Percentiles rank a stretch among this genome's conserved stretches.
Evolutionary conservation across 2,113 vertebrate genomes (phyloP).

Genomic region (Paratilapia polleni): DNA sequence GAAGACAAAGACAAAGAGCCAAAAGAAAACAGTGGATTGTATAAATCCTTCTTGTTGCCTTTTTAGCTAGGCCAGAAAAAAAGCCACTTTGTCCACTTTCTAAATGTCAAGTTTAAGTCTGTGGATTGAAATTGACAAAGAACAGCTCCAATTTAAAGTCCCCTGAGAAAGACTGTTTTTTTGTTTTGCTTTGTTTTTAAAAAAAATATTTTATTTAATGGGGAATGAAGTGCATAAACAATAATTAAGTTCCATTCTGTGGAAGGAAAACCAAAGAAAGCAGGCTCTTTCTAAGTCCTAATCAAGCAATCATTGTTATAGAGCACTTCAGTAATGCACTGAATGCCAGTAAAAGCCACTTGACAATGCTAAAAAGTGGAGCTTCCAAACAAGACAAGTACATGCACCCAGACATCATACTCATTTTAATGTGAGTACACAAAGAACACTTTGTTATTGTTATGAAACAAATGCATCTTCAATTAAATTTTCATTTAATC

Average conservation of each 20-base stretch:
- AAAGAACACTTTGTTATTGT: background rate
- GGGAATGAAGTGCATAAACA: constrained; percentile 4
- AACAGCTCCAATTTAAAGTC: constrained; percentile 2
- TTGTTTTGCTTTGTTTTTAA: too few relatives aligned
- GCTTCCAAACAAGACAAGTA: constrained; percentile 6
- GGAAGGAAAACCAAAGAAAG: constrained; percentile 1
- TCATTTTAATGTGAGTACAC: background rate
- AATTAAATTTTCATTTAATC: background rate
- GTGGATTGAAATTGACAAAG: constrained; percentile 10
- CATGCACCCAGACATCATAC: background rate
- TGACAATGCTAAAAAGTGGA: background rate
- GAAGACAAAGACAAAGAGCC: background rate
- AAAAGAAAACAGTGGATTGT: background rate
- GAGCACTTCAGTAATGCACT: constrained; percentile 31
- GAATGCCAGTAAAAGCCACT: constrained; percentile 33
- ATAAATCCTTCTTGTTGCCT: background rate
- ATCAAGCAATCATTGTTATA: constrained; percentile 39
- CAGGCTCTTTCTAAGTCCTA: constrained; percentile 10
- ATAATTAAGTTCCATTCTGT: constrained; percentile 27
- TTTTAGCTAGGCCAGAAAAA: background rate
- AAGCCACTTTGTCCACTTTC: background rate
- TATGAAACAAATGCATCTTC: background rate
- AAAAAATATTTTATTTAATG: constrained; percentile 14
- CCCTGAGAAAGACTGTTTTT: background rate
- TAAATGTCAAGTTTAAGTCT: background rate